These are phyloP conservation scores for Seriola rivoliana DNA, from an alignment of 2,113 vertebrate genomes.

Conservation along the genomic window DNA sequence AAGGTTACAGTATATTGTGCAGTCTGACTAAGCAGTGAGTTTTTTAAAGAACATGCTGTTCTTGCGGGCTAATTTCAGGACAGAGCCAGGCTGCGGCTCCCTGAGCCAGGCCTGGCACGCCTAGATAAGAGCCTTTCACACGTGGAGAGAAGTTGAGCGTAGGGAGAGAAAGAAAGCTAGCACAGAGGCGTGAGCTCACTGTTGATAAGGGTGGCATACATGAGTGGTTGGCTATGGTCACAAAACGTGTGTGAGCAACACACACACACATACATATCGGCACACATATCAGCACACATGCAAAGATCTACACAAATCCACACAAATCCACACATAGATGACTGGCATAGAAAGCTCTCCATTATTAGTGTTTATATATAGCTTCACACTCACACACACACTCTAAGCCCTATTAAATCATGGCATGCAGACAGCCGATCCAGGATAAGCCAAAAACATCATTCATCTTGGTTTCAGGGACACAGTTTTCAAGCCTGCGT, in stretches of 20 bases:
- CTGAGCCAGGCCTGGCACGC: conserved; percentile 33
- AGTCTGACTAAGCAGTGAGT: neutral
- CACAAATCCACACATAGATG: conserved; percentile 34
- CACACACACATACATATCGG: conserved; percentile 1
- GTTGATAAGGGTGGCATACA: conserved; percentile 19
- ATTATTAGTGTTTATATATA: conserved; percentile 68
- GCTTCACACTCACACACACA: conserved; percentile 36
- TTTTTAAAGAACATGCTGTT: conserved; percentile 59
- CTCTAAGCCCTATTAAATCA: conserved; percentile 58
- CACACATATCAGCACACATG: conserved; percentile 6
- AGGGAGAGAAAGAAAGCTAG: conserved; percentile 43
- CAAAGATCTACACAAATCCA: conserved; percentile 23
- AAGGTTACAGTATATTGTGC: neutral
- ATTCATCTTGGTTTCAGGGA: conserved; percentile 62
- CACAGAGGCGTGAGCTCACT: neutral
- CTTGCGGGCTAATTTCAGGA: conserved; percentile 41
- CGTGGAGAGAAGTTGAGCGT: conserved; percentile 35
- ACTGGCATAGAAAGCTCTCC: conserved; percentile 23
- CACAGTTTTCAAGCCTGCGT: conserved; percentile 42
- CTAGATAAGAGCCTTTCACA: conserved; percentile 45
- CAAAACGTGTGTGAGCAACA: neutral
- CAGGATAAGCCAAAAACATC: conserved; percentile 64
- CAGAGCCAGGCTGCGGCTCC: conserved; percentile 17
- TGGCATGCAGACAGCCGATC: conserved; percentile 60
- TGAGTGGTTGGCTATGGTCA: conserved; percentile 8